Evolutionary conservation across 2,113 vertebrate species (phyloP), one percentile per base, ranked within the genome.

Genomic region (Martes martes): DNA sequence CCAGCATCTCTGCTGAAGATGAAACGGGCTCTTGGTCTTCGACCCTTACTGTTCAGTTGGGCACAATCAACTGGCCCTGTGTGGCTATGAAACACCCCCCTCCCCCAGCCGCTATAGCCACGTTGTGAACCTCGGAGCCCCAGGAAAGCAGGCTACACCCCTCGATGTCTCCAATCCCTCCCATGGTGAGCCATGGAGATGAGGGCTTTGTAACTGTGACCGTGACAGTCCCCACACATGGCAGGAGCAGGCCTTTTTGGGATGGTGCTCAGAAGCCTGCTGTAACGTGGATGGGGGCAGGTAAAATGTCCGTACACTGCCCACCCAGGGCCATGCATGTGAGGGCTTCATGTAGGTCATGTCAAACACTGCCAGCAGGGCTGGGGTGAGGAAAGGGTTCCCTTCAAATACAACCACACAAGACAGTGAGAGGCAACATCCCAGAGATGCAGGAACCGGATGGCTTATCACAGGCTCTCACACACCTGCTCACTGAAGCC

Each of bases 51-150:
- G 74, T 50, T 69, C 59, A 87, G 63, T 11, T 28, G 24, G 63
- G 59, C 26, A 23, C 28, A 45, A 45, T 16, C 81, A n/a, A 69
- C 5, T 28, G 67, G 67, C 23, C 6, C 65, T n/a, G 2, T 55
- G n/a, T 65, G 7, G 33, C 11, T 31, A 45, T 24, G n/a, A 21
- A 82, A 36, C 36, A 36, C 36, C 36, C 36, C 36, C 36, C 36
- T 36, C 36, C 36, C 36, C 36, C 3, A 6, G 1, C 71, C 24
- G 6, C n/a, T 13, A 2, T 52, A 11, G 31, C n/a, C n/a, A 19
- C 3, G 4, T 1, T 16, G 50, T 1, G 21, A 45, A 18, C 28
- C 16, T 8, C 3, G 4, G 18, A 3, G 19, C 47, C 47, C 65
- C 19, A 47, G 31, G 21, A 21, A 36, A 39, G 4, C 42, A 33